Percentiles rank a stretch among this genome's conserved stretches.
Conservation (phyloP, 2,113 vertebrate genomes). For the Pipra filicauda region DNA sequence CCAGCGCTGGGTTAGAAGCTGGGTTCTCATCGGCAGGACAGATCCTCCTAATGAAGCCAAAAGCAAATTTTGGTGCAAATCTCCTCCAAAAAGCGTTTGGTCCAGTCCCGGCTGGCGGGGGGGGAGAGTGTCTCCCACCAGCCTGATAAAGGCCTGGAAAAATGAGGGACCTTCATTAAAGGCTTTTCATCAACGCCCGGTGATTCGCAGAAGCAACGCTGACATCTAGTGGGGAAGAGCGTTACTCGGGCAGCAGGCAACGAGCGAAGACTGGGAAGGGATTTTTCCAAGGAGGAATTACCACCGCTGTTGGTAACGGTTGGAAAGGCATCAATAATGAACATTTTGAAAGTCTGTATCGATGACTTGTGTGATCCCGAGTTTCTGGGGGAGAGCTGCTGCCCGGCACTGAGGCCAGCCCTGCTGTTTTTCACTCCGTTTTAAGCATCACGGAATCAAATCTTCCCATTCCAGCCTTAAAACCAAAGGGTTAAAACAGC, state of each 20-base stretch:
- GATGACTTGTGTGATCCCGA: accelerated
- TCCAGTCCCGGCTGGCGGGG: background rate
- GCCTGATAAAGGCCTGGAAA: accelerated
- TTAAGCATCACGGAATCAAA: background rate
- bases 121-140: background rate
- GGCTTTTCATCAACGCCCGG: background rate
- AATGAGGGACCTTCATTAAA: background rate
- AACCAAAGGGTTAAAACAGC: background rate
- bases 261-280: accelerated
- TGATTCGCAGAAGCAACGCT: background rate
- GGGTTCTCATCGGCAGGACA: accelerated
- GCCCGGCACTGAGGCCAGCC: background rate
- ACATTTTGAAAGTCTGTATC: background rate
- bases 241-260: background rate
- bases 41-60: background rate
- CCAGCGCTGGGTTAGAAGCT: background rate
- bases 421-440: background rate
- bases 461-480: background rate
- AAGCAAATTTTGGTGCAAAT: background rate
- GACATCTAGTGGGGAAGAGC: constrained; percentile 45
- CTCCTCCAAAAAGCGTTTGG: accelerated
- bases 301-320: accelerated
- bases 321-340: background rate
- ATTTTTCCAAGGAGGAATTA: background rate
- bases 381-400: background rate